Evolutionary conservation across 2,888 invertebrate species (phyloP).

Genomic region (Hololepta plana): DNA sequence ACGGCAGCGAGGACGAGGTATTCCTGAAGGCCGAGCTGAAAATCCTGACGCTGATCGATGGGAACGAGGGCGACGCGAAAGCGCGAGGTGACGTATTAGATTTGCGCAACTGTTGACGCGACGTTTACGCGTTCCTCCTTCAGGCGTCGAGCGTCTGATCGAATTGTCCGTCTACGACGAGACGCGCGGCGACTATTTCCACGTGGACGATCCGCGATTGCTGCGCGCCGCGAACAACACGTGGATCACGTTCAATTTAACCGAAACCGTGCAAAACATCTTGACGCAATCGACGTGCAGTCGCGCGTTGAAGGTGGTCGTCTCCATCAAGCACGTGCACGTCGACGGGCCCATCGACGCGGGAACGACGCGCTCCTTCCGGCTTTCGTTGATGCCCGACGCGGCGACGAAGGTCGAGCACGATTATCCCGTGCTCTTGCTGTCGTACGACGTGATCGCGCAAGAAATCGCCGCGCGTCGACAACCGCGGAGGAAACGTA

Average conservation of each 20-base stretch:
- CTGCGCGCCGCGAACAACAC: conserved; percentile 20
- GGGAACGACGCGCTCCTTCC: conserved; percentile 15
- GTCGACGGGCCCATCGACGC: conserved; percentile 7
- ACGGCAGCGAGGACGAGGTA: conserved; percentile 18
- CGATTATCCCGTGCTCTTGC: conserved; percentile 23
- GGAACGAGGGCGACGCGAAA: background rate
- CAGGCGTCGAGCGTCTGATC: conserved; percentile 16
- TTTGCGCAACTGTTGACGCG: no score
- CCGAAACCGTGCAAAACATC: conserved; percentile 15
- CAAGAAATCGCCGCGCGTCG: conserved; percentile 4
- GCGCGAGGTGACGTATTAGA: conserved; percentile 3
- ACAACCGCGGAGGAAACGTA: conserved; percentile 13
- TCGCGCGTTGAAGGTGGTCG: conserved; percentile 17
- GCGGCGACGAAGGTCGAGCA: conserved; percentile 19
- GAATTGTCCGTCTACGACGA: conserved; percentile 19
- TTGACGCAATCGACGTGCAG: conserved; percentile 4
- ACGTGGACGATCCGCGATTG: conserved; percentile 17
- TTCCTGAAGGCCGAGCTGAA: conserved; percentile 23
- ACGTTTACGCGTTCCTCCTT: conserved; percentile 7
- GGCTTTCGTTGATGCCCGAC: conserved; percentile 20
- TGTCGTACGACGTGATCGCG: conserved; percentile 23
- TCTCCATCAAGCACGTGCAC: conserved; percentile 15
- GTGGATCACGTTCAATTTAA: conserved; percentile 24
- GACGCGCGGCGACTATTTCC: conserved; percentile 12
- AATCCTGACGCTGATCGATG: conserved; percentile 22